Percentiles rank a stretch among this genome's conserved stretches.
Evolutionary conservation across 2,888 invertebrate genomes (phyloP).

Genomic region (Anorthoa munda): DNA sequence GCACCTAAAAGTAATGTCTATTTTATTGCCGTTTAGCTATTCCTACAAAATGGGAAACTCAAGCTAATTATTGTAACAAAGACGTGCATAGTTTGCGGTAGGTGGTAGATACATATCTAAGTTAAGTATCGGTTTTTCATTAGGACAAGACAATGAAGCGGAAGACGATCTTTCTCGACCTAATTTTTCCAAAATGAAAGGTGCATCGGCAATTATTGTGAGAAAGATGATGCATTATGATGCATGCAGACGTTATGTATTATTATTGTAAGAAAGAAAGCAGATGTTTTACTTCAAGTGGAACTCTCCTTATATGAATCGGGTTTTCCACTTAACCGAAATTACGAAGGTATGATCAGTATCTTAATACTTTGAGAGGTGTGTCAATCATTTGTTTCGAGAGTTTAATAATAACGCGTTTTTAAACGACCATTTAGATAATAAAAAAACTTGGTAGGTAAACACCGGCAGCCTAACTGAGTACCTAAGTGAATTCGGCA

Average conservation of each 20-base stretch:
- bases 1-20: conserved; percentile 35
- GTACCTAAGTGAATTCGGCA: no score
- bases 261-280: conserved; percentile 48
- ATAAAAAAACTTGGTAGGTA: not conserved
- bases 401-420: not conserved
- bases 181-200: conserved; percentile 57
- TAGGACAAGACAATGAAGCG: conserved; percentile 55
- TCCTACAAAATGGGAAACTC: conserved; percentile 35
- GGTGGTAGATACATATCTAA: not conserved
- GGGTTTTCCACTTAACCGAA: conserved; percentile 32
- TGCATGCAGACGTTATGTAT: conserved; percentile 31
- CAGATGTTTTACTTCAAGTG: conserved; percentile 36
- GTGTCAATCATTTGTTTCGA: not conserved
- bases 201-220: conserved; percentile 25
- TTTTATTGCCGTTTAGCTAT: conserved; percentile 35
- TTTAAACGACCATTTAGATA: not conserved
- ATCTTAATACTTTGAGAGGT: conserved; percentile 2
- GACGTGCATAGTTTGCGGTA: not conserved
- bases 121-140: conserved; percentile 28
- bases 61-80: conserved; percentile 17
- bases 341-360: conserved; percentile 10
- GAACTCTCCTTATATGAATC: conserved; percentile 27
- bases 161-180: conserved; percentile 62
- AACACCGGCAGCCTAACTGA: no score
- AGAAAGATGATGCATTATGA: conserved; percentile 35